These are phyloP conservation scores for Lagorchestes hirsutus DNA, from an alignment of 2,797 vertebrate species.

Conservation along the genomic window DNA sequence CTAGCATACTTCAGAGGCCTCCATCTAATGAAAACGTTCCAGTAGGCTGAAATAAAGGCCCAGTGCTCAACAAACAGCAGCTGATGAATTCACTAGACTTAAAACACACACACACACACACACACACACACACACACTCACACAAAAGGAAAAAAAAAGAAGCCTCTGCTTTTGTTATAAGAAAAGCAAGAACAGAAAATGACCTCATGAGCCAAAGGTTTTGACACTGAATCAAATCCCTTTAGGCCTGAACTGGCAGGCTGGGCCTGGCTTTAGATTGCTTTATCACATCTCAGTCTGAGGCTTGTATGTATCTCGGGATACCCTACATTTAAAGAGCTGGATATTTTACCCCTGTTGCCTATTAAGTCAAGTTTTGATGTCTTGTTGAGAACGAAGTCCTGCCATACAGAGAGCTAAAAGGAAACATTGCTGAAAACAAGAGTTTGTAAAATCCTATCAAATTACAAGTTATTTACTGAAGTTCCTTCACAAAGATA, in stretches of 20 bases:
- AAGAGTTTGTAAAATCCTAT: background rate
- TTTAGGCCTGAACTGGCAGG: constrained; percentile 96
- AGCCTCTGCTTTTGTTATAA: constrained; percentile 91
- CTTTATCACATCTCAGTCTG: constrained; percentile 94
- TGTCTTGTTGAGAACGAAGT: constrained; percentile 89
- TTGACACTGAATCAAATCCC: constrained; percentile 98
- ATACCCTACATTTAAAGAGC: constrained; percentile 88
- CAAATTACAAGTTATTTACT: constrained; percentile 19
- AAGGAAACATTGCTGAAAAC: background rate
- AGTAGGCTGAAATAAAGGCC: constrained; percentile 91
- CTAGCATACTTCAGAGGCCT: constrained; percentile 86
- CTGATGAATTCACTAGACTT: constrained; percentile 91
- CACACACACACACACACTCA: background rate
- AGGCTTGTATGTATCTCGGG: constrained; percentile 90
- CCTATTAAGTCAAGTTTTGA: constrained; percentile 93
- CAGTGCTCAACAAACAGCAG: constrained; percentile 85
- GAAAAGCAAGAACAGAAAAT: constrained; percentile 94
- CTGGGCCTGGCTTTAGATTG: constrained; percentile 93
- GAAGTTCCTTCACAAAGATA: background rate
- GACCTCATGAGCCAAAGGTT: constrained; percentile 97
- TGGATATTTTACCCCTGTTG: constrained; percentile 89
- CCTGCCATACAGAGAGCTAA: constrained; percentile 74
- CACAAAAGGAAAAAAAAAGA: background rate
- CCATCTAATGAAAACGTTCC: constrained; percentile 96
- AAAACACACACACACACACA: background rate